Base-by-base conservation (phyloP, 2,797 vertebrate species). In the Rhinichthys osculus region DNA sequence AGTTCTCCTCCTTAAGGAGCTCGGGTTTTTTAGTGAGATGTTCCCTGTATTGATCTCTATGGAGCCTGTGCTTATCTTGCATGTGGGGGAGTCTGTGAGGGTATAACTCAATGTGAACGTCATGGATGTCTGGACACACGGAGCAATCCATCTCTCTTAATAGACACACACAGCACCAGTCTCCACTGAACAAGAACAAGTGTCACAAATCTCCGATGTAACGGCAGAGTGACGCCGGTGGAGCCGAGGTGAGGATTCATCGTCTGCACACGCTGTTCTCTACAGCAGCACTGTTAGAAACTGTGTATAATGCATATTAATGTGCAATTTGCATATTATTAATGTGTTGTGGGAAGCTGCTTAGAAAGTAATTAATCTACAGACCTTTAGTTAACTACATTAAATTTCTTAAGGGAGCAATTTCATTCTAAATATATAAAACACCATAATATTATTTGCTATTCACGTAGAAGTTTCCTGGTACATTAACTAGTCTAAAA, bases 241-340 rank as follows among this genome's bases (percentile, higher is more conserved):
- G 3, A 47, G 44, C 44, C 13, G 13, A 14, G 40, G 8, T 52
- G 50, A 7, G 54, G 21, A 21, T 7, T 9, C 66, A 23, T 70
- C 21, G 13, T 17, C n/a, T 16, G 30, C 27, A 74, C 30, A 76
- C 19, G 2, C 10, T 44, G 17, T 11, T 30, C 35, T 78, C 10
- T 33, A 35, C 47, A 42, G 38, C 70, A 82, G 38, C 86, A 30
- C 57, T 59, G 74, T 81, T 85, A 42, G 76, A 73, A 57, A 67
- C 80, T 40, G 90, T 86, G 80, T 81, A 78, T 2, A 83, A 76
- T 66, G 71, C 35, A 78, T 78, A 42, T 33, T 44, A 62, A 62
- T 21, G 1, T 59, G n/a, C 81, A 82, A 89, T 91, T 88, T 89
- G 85, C 87, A 91, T 89, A 86, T 85, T 84, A 83, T 85, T 84